phyloP scores from a whole-genome alignment of 2,888 invertebrate genomes.

The Smittia aterrima region DNA sequence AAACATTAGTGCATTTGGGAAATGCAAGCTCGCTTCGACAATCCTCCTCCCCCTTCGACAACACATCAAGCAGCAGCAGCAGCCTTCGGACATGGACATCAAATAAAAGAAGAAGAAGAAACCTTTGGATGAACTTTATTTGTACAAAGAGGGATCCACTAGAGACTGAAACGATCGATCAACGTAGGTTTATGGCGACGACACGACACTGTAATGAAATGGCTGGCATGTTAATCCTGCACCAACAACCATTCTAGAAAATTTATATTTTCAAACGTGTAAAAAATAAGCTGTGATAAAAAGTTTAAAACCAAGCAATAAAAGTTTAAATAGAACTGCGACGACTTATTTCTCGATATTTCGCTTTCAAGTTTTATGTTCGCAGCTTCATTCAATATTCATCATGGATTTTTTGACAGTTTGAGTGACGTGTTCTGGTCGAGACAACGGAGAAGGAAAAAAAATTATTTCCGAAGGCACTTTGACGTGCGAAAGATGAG shows the following conservation, averaged over 20 bases:
- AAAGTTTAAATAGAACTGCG: neutral
- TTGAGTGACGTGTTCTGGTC: slow-evolving; percentile 6
- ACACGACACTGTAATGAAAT: neutral
- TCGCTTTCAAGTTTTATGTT: neutral
- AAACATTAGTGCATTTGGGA: neutral
- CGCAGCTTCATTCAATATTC: slow-evolving; percentile 14
- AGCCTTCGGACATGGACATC: neutral
- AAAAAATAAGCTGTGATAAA: slow-evolving; percentile 18
- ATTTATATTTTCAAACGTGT: slow-evolving; percentile 2
- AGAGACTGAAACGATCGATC: slow-evolving; percentile 1
- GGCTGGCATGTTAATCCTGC: neutral
- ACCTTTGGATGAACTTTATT: neutral
- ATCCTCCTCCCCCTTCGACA: neutral
- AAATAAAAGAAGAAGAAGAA: neutral
- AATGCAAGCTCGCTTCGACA: neutral
- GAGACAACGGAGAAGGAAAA: neutral
- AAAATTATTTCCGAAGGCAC: neutral
- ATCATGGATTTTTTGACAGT: slow-evolving; percentile 13
- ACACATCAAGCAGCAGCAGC: neutral
- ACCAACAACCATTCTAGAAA: neutral
- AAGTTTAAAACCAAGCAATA: slow-evolving; percentile 7
- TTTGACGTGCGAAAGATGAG: neutral
- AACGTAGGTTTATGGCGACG: neutral
- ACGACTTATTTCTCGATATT: neutral
- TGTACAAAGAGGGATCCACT: neutral